Percentiles rank a stretch among this genome's conserved stretches.
These are phyloP conservation scores for Scaptomyza pallida DNA, from an alignment of 1,140 invertebrate species.

Conservation along the genomic window DNA sequence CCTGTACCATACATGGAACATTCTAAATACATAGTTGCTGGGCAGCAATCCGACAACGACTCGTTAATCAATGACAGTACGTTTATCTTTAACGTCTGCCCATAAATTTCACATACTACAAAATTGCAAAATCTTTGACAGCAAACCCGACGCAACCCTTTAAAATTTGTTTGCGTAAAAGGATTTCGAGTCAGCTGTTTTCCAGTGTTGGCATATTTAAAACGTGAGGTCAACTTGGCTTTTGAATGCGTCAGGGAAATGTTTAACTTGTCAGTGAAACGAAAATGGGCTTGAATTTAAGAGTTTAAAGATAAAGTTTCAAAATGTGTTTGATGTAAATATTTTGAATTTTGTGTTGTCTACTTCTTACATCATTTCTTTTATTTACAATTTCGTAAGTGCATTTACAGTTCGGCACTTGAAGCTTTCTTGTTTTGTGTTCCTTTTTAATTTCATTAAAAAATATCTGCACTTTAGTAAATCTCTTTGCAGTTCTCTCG, in stretches of 20 bases:
- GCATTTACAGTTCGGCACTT: background rate
- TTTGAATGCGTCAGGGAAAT: constrained; percentile 35
- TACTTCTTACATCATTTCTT: too few species aligned
- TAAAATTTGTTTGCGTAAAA: constrained; percentile 61
- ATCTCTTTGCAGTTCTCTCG: background rate
- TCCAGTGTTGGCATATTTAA: constrained; percentile 51
- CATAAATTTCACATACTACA: constrained; percentile 78
- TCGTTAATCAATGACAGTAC: constrained; percentile 74
- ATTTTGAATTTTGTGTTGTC: background rate
- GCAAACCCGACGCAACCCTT: background rate
- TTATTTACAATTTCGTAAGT: too few species aligned
- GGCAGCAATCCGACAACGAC: constrained; percentile 52
- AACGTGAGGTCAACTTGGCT: constrained; percentile 6
- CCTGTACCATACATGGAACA: constrained; percentile 14
- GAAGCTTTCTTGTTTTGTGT: background rate
- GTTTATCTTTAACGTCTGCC: constrained; percentile 77
- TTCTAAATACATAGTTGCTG: constrained; percentile 18
- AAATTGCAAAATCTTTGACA: constrained; percentile 72
- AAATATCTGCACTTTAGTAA: constrained; percentile 8
- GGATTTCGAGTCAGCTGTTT: constrained; percentile 57
- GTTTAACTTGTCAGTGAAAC: constrained; percentile 38
- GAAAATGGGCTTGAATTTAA: constrained; percentile 21
- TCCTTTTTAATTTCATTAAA: constrained; percentile 15
- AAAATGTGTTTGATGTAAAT: background rate
- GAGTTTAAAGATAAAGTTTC: background rate